Evolutionary conservation across 2,113 vertebrate genomes (phyloP).

Genomic region (Dicrurus megarhynchus): DNA sequence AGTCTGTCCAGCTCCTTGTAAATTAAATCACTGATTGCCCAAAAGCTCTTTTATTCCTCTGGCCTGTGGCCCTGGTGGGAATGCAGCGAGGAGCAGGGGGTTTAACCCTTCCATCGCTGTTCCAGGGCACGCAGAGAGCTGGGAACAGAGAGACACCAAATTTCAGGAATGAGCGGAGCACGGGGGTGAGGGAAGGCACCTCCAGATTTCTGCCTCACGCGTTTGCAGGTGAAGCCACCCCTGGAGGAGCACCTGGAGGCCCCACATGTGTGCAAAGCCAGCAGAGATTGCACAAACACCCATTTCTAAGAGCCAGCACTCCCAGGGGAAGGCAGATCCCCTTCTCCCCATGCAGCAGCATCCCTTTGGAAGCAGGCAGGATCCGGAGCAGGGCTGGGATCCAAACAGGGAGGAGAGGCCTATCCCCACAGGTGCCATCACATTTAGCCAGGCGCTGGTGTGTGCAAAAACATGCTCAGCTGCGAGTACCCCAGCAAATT

Average conservation of each 20-base stretch:
- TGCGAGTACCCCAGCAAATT: background rate
- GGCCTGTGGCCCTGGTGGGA: background rate
- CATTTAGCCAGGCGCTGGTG: background rate
- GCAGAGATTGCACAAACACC: background rate
- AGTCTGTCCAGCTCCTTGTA: background rate
- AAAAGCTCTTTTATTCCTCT: background rate
- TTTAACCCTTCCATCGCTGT: background rate
- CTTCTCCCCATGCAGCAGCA: background rate
- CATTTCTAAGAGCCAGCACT: background rate
- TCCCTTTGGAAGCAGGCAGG: background rate
- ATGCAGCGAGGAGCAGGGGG: background rate
- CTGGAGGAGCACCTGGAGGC: background rate
- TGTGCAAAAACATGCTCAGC: background rate
- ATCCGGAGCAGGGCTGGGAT: background rate
- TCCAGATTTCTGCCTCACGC: background rate
- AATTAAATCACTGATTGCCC: background rate
- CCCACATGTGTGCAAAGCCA: background rate
- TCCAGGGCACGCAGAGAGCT: background rate
- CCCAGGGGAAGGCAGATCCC: background rate
- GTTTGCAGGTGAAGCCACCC: background rate
- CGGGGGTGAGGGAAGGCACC: background rate
- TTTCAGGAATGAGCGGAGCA: background rate
- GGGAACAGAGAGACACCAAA: background rate
- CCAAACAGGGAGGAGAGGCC: fast-evolving
- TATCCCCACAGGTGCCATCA: background rate